Evolutionary conservation across 2,888 invertebrate species (phyloP), one percentile per base, ranked within the genome.

Genomic region (Scaptomyza caliginosa): DNA sequence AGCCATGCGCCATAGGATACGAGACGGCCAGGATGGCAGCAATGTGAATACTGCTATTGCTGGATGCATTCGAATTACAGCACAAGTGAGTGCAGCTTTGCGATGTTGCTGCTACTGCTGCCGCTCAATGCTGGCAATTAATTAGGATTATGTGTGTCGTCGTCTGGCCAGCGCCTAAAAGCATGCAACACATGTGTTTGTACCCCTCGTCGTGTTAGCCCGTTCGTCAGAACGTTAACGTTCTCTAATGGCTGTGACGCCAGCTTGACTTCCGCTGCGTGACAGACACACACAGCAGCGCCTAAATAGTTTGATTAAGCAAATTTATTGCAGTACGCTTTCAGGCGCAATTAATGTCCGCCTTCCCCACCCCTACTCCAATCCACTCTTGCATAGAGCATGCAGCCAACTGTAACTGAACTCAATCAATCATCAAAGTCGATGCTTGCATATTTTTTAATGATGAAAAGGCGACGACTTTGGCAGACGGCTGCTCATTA

Each of bases 61-160:
- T 32, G 13, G 32, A 32, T 32, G 32, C 67, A 76, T 72, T 72
- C 63, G 59, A 58, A 76, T 76, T 58, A 64, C 60, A 55, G 51
- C 65, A 40, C 52, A 59, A 56, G 63, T 68, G 59, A 69, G 51
- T 50, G 59, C 48, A 54, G 74, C 74, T 74, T 60, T 56, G 67
- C 64, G 32, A 17, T 8, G 43, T 17, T 28, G 57, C 34, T 45
- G 60, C 50, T 56, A 58, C 48, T 59, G 55, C 42, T 45, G 48
- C 50, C 45, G 56, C 56, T 66, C 59, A 68, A 76, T 69, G 82
- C 79, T 71, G 74, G 82, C 88, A 85, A 86, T 86, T 85, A 87
- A 88, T 86, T 86, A 82, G 80, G 82, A 87, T 86, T 86, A 86
- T 86, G 86, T 78, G 75, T 86, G 86, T 75, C 78, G 73, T 45